These are phyloP conservation scores for Ondatra zibethicus DNA, from an alignment of 2,113 vertebrate species.

Conservation along the genomic window DNA sequence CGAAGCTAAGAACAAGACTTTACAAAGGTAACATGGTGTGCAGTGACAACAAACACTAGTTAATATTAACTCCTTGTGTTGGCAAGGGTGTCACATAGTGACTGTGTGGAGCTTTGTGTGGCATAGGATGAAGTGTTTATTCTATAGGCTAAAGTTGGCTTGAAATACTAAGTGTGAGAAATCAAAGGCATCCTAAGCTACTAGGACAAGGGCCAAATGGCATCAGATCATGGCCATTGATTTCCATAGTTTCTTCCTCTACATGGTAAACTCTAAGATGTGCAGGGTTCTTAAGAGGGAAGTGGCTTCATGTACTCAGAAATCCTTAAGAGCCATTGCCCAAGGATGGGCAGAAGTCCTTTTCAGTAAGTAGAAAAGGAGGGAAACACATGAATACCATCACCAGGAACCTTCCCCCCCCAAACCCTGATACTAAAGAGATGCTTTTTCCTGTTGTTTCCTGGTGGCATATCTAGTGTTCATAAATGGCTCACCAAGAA, in stretches of 20 bases:
- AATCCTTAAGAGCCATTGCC: background rate
- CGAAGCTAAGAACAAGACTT: constrained; percentile 30
- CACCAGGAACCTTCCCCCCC: background rate
- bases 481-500: background rate
- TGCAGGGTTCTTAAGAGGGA: background rate
- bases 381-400: background rate
- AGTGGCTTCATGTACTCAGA: background rate
- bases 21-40: background rate
- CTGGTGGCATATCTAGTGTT: background rate
- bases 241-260: constrained; percentile 5
- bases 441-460: background rate
- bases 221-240: background rate
- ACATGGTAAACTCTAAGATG: background rate
- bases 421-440: background rate
- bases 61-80: background rate
- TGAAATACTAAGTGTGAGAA: background rate
- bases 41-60: background rate
- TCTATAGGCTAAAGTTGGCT: constrained; percentile 18
- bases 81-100: background rate
- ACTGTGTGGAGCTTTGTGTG: background rate
- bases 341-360: background rate
- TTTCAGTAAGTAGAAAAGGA: constrained; percentile 1
- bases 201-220: background rate
- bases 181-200: background rate
- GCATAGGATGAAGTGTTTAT: background rate